Evolutionary conservation across 2,797 vertebrate genomes (phyloP).

Genomic region (Rhynchonycteris naso): DNA sequence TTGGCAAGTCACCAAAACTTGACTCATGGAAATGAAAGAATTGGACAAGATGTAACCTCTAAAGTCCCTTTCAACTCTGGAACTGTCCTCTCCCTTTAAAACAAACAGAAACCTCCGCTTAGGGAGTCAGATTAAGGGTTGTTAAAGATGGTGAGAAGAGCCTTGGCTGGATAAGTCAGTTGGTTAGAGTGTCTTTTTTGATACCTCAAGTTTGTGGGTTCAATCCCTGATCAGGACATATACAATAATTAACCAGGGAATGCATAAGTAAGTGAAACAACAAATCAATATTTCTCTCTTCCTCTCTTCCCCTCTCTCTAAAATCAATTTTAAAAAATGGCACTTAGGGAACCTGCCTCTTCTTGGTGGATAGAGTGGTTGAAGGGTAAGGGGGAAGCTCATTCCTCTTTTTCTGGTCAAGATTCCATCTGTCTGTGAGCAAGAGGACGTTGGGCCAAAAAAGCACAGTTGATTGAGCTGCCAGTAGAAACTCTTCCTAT

Average conservation of each 20-base stretch:
- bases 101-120: background rate
- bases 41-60: background rate
- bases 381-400: background rate
- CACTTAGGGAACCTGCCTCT: background rate
- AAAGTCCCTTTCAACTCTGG: background rate
- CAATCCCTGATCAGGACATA: too few species aligned
- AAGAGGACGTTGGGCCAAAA: background rate
- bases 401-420: background rate
- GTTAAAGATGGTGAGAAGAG: background rate
- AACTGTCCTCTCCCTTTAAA: background rate
- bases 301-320: too few species aligned
- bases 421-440: background rate
- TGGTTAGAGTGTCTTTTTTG: too few species aligned
- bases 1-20: background rate
- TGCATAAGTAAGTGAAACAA: too few species aligned
- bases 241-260: too few species aligned
- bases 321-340: too few species aligned
- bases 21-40: background rate
- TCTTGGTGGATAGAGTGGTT: background rate
- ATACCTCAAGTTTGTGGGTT: too few species aligned
- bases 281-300: too few species aligned
- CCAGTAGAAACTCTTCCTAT: conserved; percentile 42
- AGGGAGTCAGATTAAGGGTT: background rate
- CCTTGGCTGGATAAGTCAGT: too few species aligned
- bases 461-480: background rate